Evolutionary conservation across 2,888 invertebrate genomes (phyloP).

Genomic region (Ametastegia equiseti): DNA sequence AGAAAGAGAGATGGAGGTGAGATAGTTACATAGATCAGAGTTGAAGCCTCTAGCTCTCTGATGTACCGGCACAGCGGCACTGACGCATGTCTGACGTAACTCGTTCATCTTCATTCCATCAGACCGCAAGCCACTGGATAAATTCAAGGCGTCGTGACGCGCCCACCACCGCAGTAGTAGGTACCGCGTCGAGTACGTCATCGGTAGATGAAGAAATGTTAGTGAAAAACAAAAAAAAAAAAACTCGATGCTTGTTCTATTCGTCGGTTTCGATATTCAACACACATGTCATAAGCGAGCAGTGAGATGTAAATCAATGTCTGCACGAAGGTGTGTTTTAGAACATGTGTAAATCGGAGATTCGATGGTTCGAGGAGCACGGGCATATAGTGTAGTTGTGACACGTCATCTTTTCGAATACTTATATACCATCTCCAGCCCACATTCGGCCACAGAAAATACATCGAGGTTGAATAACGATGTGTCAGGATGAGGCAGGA

Average conservation of each 20-base stretch:
- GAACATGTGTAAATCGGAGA: too few relatives aligned
- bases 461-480: too few relatives aligned
- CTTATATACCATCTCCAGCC: too few relatives aligned
- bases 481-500: too few relatives aligned
- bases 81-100: constrained; percentile 16
- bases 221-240: neutral
- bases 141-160: constrained; percentile 16
- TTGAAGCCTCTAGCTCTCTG: neutral
- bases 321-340: too few relatives aligned
- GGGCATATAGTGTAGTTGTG: too few relatives aligned
- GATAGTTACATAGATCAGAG: constrained; percentile 5
- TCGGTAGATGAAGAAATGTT: neutral
- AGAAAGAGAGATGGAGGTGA: neutral
- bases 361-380: too few relatives aligned
- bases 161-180: neutral
- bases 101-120: constrained; percentile 23
- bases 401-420: too few relatives aligned
- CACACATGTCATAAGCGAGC: neutral
- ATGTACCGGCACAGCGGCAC: constrained; percentile 6
- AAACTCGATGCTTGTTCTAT: too few relatives aligned
- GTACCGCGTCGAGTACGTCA: neutral
- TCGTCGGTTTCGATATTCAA: too few relatives aligned
- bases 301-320: too few relatives aligned
- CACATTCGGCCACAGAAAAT: too few relatives aligned
- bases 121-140: neutral